Evolutionary conservation across 2,888 invertebrate genomes (phyloP).

Genomic region (Macaria notata): DNA sequence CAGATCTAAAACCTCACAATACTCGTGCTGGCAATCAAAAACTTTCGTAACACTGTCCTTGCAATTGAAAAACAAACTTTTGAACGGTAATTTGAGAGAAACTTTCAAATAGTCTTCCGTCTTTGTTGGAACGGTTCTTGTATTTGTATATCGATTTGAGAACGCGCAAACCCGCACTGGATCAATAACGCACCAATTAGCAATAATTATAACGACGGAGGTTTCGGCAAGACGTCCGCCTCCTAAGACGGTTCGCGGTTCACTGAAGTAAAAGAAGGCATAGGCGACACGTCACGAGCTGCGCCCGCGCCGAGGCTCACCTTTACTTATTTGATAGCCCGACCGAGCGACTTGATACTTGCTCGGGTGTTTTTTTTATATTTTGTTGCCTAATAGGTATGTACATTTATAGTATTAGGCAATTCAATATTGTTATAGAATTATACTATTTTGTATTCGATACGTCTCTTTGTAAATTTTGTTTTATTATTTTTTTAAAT

Average conservation of each 20-base stretch:
- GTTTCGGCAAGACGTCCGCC: conserved; percentile 42
- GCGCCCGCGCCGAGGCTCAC: conserved; percentile 74
- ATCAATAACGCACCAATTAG: conserved; percentile 58
- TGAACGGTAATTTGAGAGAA: conserved; percentile 32
- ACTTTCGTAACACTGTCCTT: conserved; percentile 69
- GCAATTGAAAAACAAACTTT: conserved; percentile 50
- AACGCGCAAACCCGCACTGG: conserved; percentile 39
- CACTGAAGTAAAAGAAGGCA: conserved; percentile 69
- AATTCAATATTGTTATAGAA: no score
- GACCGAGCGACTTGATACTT: conserved; percentile 57
- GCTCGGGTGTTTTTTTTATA: neutral
- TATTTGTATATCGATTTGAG: conserved; percentile 25
- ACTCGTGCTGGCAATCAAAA: conserved; percentile 36
- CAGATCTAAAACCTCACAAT: conserved; percentile 47
- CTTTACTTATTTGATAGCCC: conserved; percentile 61
- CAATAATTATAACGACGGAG: conserved; percentile 34
- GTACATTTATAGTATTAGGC: no score
- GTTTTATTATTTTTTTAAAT: no score
- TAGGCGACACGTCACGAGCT: conserved; percentile 74
- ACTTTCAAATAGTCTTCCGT: conserved; percentile 36
- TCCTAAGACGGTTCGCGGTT: conserved; percentile 60
- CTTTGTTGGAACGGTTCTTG: conserved; percentile 8
- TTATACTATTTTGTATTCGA: no score
- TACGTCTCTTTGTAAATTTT: no score
- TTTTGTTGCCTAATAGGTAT: neutral